Evolutionary conservation across 2,797 vertebrate genomes (phyloP).

Genomic region (Carapus acus): DNA sequence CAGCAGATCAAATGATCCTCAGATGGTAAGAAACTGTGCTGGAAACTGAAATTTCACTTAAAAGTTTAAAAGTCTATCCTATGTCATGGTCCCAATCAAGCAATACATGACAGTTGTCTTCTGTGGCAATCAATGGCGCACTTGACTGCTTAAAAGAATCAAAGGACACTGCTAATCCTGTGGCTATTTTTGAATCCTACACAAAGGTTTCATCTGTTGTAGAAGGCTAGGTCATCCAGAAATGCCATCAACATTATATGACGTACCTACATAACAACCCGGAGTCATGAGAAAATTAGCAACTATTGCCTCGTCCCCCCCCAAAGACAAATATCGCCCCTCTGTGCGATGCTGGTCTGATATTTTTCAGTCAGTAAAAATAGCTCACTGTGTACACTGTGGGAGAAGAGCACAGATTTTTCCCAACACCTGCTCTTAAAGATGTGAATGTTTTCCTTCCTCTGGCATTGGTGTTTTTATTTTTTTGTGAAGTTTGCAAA

Average conservation of each 20-base stretch:
- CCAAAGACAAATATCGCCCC: background rate
- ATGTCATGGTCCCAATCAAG: background rate
- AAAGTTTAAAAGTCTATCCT: no score
- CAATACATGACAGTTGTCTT: constrained; percentile 2
- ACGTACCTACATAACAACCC: background rate
- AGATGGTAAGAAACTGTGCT: constrained; percentile 81
- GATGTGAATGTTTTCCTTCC: background rate
- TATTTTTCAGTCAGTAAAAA: no score
- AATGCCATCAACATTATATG: background rate
- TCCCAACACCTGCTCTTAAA: background rate
- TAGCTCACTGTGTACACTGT: background rate
- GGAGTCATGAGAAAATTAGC: background rate
- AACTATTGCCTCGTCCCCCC: background rate
- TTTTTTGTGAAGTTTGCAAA: no score
- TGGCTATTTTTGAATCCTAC: constrained; percentile 44
- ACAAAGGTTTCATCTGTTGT: constrained; percentile 14
- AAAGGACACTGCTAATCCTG: constrained; percentile 21
- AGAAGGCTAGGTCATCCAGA: background rate
- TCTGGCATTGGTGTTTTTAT: background rate
- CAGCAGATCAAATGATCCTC: constrained; percentile 92
- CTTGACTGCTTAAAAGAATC: background rate
- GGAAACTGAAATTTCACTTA: background rate
- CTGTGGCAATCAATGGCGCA: constrained; percentile 16
- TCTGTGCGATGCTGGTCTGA: background rate
- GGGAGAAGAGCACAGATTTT: background rate